Base-by-base conservation (phyloP, 1,140 invertebrate species). In the Macrobrachium rosenbergii region DNA sequence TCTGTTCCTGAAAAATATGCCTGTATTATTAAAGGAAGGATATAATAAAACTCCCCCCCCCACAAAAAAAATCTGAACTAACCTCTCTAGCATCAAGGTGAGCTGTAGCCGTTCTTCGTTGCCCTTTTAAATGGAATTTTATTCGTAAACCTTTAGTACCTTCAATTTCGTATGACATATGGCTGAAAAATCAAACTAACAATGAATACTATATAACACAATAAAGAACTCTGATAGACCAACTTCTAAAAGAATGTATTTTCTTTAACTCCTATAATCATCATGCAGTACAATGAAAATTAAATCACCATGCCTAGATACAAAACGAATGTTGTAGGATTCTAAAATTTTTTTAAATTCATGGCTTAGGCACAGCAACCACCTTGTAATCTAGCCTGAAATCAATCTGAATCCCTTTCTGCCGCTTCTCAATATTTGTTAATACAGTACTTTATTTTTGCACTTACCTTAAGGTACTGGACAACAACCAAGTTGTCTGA, bases 41-140 rank as follows among this genome's bases (percentile, higher is more conserved):
- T 73, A 78, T 21, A 77, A 84, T 83, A 87, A 45, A 28, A 81
- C 79, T 88, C 16, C 16, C 52, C 73, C 62, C 52, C n/a, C 11
- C 58, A n/a, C 82, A 76, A 88, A 10, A 45, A 63, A 79, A 60
- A 83, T 86, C 88, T 89, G 88, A 19, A 78, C 90, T 92, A 93
- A 98, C 97, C 93, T 97, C 94, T 91, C 94, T 94, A 91, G 97
- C 95, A 93, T 98, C 97, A 89, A 98, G 93, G 91, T 97, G 94
- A 11, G 96, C 97, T 80, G 96, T 96, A 12, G 94, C 97, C 90
- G 95, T 95, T 89, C 95, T 95, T 83, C 95, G 93, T 58, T 94
- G 92, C 37, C 97, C 97, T 93, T 97, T 95, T 62, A 98, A 94
- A 91, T 98, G 97, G 92, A 98, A 98, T 91, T 95, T 94, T 95